Base-by-base conservation (phyloP, 2,797 vertebrate genomes). In the Sebastes iracundus region DNA sequence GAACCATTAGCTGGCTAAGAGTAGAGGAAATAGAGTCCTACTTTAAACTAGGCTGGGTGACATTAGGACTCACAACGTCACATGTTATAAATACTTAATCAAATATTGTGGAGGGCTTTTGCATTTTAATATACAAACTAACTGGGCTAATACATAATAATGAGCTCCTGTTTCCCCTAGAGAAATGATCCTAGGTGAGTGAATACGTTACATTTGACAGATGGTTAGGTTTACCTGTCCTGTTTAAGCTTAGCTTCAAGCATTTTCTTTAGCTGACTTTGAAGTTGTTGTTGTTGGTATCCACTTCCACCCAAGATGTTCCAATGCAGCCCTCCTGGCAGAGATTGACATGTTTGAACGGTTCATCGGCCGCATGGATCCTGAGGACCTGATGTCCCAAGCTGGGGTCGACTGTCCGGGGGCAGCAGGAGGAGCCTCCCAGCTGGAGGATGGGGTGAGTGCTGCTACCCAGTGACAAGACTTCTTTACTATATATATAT, bases 271-370 rank as follows among this genome's bases (percentile, higher is more conserved):
- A 20, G 3, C 7, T 53, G 22, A 46, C 1, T 46, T 22, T 62
- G 27, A 46, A 25, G 5, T 56, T 65, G 22, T 14, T 42, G 38
- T 42, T 42, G 38, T 49, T 67, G 5, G 32, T 69, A 1, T 63
- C 77, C 2, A 8, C 6, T 77, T 60, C 49, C 42, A 8, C 7
- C 16, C 13, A 12, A 94, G 93, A 62, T 35, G 7, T 65, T 85
- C 63, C 38, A 87, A 33, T 75, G 87, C 79, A 53, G 80, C 33
- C 13, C 83, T 93, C 6, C 71, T 77, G 77, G 70, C 73, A 79
- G 93, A 94, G 71, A 93, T 86, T 30, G 74, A 89, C 35, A 68
- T 92, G 83, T 90, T 92, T 61, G 89, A 92, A 58, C 28, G 49
- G 1, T 94, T 90, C 52, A 76, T 93, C 66, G 12, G 62, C 8